These are phyloP conservation scores for Ciconia maguari DNA, from an alignment of 2,113 vertebrate genomes.

Conservation along the genomic window DNA sequence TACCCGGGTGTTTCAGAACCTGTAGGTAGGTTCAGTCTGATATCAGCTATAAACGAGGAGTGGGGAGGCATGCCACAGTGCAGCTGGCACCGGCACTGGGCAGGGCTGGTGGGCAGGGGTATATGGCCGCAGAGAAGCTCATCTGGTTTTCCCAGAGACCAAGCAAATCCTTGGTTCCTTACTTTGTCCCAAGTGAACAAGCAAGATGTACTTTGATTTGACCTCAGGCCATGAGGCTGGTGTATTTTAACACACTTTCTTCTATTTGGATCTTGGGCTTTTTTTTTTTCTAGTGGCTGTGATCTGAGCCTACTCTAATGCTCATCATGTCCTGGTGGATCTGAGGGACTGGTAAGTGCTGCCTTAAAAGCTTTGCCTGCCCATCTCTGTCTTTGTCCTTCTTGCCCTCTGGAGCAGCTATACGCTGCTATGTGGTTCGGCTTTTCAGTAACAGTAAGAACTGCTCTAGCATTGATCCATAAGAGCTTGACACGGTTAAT, in stretches of 20 bases:
- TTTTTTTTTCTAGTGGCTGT: not conserved
- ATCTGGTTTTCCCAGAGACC: not conserved
- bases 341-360: not conserved
- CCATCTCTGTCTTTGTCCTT: not conserved
- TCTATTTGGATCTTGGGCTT: not conserved
- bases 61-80: not conserved
- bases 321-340: not conserved
- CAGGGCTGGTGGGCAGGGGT: not conserved
- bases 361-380: conserved; percentile 4
- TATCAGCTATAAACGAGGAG: not conserved
- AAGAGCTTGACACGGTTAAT: conserved; percentile 8
- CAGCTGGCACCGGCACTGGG: fast-evolving
- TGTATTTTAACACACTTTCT: not conserved
- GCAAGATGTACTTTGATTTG: not conserved
- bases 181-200: not conserved
- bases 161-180: not conserved
- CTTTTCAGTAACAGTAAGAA: not conserved
- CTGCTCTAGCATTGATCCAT: conserved; percentile 10
- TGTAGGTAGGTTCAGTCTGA: not conserved
- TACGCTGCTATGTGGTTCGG: not conserved
- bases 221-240: not conserved
- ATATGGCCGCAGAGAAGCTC: not conserved
- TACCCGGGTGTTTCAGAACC: not conserved
- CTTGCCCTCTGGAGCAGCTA: not conserved
- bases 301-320: not conserved